Conservation (phyloP, 2,113 vertebrate genomes). For the Mirounga angustirostris region DNA sequence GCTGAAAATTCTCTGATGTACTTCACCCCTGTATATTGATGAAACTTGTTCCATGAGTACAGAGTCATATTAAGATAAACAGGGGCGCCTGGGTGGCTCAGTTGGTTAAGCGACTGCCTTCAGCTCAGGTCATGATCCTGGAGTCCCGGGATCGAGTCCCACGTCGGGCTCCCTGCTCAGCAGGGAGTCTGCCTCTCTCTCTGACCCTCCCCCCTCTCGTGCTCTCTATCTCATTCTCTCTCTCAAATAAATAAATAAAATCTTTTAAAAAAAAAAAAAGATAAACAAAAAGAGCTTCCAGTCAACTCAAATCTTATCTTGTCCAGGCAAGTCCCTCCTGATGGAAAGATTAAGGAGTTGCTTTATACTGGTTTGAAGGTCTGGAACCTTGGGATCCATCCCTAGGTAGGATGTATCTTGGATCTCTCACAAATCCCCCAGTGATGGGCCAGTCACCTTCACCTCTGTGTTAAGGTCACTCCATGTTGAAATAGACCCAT, state of each 20-base stretch:
- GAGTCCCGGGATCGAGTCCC: too few species aligned
- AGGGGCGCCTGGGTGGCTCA: too few species aligned
- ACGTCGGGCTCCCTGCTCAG: too few species aligned
- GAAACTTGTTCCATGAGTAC: not conserved
- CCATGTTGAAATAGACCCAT: not conserved
- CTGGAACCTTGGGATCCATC: not conserved
- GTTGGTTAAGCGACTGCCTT: too few species aligned
- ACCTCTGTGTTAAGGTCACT: not conserved
- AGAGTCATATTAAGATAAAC: not conserved
- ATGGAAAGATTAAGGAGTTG: not conserved
- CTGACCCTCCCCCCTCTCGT: too few species aligned
- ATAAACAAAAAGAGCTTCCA: not conserved
- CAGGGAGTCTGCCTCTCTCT: too few species aligned
- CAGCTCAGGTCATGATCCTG: too few species aligned
- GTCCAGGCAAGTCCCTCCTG: not conserved
- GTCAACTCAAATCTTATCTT: not conserved
- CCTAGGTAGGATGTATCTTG: not conserved
- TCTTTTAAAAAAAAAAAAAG: not conserved
- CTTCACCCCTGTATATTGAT: not conserved
- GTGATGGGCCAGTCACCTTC: not conserved
- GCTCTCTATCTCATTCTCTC: too few species aligned
- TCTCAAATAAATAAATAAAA: too few species aligned
- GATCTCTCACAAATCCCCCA: not conserved
- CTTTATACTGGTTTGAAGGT: not conserved
- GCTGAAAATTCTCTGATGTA: not conserved